phyloP scores from a whole-genome alignment of 2,797 vertebrate species.

The Tokudaia tokunoshimensis region DNA sequence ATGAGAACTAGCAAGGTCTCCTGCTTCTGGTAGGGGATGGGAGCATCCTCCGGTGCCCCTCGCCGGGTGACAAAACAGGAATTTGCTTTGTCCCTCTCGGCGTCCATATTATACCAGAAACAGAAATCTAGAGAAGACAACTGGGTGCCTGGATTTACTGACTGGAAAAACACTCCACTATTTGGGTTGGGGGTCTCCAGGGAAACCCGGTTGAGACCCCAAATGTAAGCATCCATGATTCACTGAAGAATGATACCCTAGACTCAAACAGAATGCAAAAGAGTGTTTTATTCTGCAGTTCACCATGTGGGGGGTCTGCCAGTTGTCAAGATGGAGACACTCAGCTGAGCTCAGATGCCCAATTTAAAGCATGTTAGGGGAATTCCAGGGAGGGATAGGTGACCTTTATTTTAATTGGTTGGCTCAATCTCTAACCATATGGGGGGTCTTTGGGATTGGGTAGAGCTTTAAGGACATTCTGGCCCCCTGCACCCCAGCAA shows the following conservation, averaged over 20 bases:
- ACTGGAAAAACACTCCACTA: neutral
- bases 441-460: neutral
- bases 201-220: neutral
- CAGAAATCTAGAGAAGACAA: neutral
- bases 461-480: neutral
- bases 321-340: neutral
- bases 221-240: neutral
- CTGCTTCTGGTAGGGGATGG: neutral
- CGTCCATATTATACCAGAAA: neutral
- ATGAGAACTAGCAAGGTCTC: neutral
- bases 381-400: neutral
- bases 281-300: neutral
- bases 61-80: too few relatives aligned
- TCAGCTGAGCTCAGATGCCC: neutral
- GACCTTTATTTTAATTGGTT: neutral
- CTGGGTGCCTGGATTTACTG: neutral
- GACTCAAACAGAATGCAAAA: neutral
- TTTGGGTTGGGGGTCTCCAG: neutral
- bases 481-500: too few relatives aligned
- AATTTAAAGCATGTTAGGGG: neutral
- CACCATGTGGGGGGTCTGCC: neutral
- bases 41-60: neutral
- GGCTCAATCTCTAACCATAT: neutral
- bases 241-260: neutral
- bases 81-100: neutral